Percentiles rank a stretch among this genome's conserved stretches.
Conservation (phyloP, 1,140 invertebrate species). For the Brachionus calyciflorus region DNA sequence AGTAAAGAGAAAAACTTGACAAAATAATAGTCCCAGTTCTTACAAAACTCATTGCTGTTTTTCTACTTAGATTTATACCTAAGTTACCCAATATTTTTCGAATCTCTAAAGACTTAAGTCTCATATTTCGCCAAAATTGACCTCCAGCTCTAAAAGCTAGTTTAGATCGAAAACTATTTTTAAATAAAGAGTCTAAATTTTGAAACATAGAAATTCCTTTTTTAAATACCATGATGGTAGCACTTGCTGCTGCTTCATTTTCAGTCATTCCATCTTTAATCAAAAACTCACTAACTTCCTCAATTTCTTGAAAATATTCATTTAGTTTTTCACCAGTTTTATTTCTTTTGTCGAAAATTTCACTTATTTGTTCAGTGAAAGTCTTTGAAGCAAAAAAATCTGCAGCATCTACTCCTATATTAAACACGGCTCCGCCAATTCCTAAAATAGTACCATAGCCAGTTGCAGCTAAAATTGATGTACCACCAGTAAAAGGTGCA, state of each 20-base stretch:
- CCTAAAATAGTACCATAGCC: background rate
- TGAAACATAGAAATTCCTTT: too few relatives aligned
- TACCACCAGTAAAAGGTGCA: background rate
- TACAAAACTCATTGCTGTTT: background rate
- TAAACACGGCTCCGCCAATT: background rate
- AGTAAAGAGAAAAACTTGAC: background rate
- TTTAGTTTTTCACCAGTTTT: background rate
- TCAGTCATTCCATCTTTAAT: background rate
- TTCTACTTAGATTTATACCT: background rate
- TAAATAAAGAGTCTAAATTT: too few relatives aligned
- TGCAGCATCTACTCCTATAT: background rate
- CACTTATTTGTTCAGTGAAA: background rate
- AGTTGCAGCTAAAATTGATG: background rate
- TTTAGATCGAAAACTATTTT: too few relatives aligned
- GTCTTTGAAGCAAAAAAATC: conserved; percentile 13
- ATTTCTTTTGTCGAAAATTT: background rate
- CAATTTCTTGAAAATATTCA: background rate
- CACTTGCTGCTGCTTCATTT: background rate
- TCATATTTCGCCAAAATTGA: background rate
- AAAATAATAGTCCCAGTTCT: background rate
- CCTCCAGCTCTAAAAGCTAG: background rate
- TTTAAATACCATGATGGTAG: background rate
- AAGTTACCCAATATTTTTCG: background rate
- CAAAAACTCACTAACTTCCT: background rate
- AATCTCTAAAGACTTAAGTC: background rate